These are phyloP conservation scores for Varanus komodoensis DNA, from an alignment of 2,113 vertebrate genomes.

Conservation along the genomic window DNA sequence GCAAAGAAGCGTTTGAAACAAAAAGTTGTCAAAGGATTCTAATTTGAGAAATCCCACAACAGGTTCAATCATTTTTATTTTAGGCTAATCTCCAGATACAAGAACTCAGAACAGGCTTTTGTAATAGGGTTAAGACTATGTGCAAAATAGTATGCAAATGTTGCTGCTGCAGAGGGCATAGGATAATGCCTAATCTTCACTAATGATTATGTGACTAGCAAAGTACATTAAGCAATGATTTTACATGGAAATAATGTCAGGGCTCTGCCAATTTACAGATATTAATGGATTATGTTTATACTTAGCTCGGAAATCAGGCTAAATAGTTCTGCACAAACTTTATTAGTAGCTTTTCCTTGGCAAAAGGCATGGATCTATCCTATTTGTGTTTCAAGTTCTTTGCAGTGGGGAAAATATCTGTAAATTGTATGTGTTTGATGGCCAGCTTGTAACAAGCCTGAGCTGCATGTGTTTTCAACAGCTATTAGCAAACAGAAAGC, in stretches of 20 bases:
- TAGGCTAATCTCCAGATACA: background rate
- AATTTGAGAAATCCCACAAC: conserved; percentile 63
- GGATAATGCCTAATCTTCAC: conserved; percentile 34
- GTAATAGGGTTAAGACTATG: conserved; percentile 39
- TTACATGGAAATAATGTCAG: conserved; percentile 40
- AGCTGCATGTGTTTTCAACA: background rate
- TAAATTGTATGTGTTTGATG: background rate
- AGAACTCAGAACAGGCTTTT: conserved; percentile 1
- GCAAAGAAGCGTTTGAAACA: conserved; percentile 57
- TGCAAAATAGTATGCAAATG: conserved; percentile 36
- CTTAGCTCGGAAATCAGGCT: conserved; percentile 19
- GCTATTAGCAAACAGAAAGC: background rate
- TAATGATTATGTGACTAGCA: conserved; percentile 35
- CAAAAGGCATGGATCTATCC: background rate
- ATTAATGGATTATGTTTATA: conserved; percentile 41
- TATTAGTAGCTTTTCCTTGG: background rate
- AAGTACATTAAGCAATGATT: conserved; percentile 15
- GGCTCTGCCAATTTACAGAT: conserved; percentile 20
- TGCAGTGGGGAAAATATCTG: background rate
- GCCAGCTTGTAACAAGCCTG: background rate
- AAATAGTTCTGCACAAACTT: conserved; percentile 9
- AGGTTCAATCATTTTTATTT: conserved; percentile 25
- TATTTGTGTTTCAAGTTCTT: background rate
- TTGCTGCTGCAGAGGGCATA: conserved; percentile 27
- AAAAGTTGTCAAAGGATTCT: conserved; percentile 47